These are phyloP conservation scores for Neoaliturus tenellus DNA, from an alignment of 2,888 invertebrate species.

Conservation along the genomic window DNA sequence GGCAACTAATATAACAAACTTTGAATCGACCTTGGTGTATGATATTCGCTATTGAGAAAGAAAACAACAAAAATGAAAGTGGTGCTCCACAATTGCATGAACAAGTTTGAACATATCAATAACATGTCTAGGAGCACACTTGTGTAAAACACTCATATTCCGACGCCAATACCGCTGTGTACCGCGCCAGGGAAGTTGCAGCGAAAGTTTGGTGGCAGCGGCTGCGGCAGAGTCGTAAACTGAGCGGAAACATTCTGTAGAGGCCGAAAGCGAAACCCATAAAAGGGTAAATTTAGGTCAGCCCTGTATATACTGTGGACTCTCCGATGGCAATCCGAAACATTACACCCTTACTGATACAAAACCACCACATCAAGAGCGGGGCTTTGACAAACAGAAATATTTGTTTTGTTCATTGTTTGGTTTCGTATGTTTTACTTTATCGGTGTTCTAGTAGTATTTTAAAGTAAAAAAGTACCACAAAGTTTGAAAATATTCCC, in stretches of 20 bases:
- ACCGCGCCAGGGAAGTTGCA: not conserved
- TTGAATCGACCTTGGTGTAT: no score
- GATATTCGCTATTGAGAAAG: no score
- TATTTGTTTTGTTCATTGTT: conserved; percentile 21
- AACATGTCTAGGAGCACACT: no score
- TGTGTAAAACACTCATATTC: no score
- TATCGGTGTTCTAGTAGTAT: no score
- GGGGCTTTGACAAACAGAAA: not conserved
- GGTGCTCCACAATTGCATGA: no score
- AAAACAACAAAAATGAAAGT: no score
- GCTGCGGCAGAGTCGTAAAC: not conserved
- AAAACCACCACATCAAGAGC: conserved; percentile 6
- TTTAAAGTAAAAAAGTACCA: no score
- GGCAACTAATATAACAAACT: no score
- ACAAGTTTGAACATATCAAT: no score
- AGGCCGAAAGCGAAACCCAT: conserved; percentile 36
- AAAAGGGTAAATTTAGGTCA: conserved; percentile 40
- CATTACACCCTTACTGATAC: conserved; percentile 9
- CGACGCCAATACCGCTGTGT: not conserved
- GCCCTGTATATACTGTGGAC: conserved; percentile 5
- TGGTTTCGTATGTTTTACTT: not conserved
- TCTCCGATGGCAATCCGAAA: conserved; percentile 35
- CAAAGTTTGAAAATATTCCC: no score
- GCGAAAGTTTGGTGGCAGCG: not conserved
- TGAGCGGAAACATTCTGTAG: conserved; percentile 15